Conservation (phyloP, 2,797 vertebrate genomes). For the Argyrosomus regius region DNA sequence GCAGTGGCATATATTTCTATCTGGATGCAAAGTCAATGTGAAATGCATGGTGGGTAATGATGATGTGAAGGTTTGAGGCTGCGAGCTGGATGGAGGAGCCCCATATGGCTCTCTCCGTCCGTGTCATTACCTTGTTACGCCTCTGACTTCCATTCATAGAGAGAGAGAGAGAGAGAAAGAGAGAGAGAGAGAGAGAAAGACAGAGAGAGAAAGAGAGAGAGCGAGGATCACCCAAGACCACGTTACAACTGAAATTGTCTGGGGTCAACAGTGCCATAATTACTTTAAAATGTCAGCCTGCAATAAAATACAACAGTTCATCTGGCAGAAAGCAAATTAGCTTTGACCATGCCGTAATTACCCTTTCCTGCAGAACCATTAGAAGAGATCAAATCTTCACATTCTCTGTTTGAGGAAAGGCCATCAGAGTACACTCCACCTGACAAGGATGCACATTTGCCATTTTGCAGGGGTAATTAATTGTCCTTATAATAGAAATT, state of each 20-base stretch:
- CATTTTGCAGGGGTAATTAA: constrained; percentile 99
- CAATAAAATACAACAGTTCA: constrained; percentile 99
- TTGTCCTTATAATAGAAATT: constrained; percentile 99
- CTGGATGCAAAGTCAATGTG: constrained; percentile 83
- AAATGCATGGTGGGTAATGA: constrained; percentile 85
- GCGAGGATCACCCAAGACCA: constrained; percentile 94
- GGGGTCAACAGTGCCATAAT: constrained; percentile 99
- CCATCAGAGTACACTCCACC: constrained; percentile 99
- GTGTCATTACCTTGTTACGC: constrained; percentile 99
- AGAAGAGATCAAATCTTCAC: constrained; percentile 99
- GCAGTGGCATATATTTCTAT: constrained; percentile 74
- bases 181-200: constrained; percentile 76
- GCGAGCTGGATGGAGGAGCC: constrained; percentile 86
- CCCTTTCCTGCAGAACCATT: constrained; percentile 99
- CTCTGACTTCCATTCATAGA: constrained; percentile 96
- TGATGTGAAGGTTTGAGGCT: constrained; percentile 81
- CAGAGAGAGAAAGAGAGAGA: constrained; percentile 63
- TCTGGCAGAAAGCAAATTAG: constrained; percentile 99
- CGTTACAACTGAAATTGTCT: constrained; percentile 99
- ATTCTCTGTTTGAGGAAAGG: constrained; percentile 99
- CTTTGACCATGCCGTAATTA: constrained; percentile 99
- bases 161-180: constrained; percentile 71
- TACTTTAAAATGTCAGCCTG: constrained; percentile 99
- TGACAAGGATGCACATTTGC: constrained; percentile 99
- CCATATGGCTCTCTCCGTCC: constrained; percentile 99